Conservation (phyloP, 2,113 vertebrate species). For the Oxygymnocypris stewartii region DNA sequence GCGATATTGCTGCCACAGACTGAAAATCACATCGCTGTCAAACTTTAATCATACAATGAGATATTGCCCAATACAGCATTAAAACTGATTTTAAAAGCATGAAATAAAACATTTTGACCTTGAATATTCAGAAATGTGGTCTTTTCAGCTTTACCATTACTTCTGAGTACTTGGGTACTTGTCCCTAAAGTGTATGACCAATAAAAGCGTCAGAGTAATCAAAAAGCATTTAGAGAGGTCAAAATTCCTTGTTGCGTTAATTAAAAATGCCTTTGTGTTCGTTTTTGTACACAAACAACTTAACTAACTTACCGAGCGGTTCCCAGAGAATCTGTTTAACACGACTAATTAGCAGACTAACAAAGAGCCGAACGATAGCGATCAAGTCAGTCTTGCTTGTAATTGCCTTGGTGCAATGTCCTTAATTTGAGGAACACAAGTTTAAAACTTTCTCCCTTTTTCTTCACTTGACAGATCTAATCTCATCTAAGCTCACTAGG, state of each 20-base stretch:
- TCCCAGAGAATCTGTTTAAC: slow-evolving; percentile 34
- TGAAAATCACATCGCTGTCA: not conserved
- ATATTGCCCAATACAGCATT: not conserved
- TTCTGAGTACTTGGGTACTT: too few species aligned
- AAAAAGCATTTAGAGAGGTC: not conserved
- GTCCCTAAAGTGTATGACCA: not conserved
- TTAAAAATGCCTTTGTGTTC: slow-evolving; percentile 3
- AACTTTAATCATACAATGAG: not conserved
- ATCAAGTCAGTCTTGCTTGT: slow-evolving; percentile 50
- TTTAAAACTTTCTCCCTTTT: slow-evolving; percentile 55
- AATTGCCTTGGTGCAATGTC: slow-evolving; percentile 64
- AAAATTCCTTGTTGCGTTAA: not conserved
- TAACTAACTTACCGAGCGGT: slow-evolving; percentile 31
- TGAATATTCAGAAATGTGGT: not conserved
- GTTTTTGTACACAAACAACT: slow-evolving; percentile 5
- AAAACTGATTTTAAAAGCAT: not conserved
- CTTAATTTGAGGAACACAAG: slow-evolving; percentile 55
- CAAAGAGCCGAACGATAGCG: slow-evolving; percentile 40
- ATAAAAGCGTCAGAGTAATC: not conserved
- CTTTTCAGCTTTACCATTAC: not conserved
- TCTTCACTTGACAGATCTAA: slow-evolving; percentile 62
- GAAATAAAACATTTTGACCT: not conserved
- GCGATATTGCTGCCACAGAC: not conserved
- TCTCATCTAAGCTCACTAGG: slow-evolving; percentile 60
- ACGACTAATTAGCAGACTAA: slow-evolving; percentile 50